Evolutionary conservation across 2,113 vertebrate genomes (phyloP), one percentile per base, ranked within the genome.

Genomic region (Varanus salvator): DNA sequence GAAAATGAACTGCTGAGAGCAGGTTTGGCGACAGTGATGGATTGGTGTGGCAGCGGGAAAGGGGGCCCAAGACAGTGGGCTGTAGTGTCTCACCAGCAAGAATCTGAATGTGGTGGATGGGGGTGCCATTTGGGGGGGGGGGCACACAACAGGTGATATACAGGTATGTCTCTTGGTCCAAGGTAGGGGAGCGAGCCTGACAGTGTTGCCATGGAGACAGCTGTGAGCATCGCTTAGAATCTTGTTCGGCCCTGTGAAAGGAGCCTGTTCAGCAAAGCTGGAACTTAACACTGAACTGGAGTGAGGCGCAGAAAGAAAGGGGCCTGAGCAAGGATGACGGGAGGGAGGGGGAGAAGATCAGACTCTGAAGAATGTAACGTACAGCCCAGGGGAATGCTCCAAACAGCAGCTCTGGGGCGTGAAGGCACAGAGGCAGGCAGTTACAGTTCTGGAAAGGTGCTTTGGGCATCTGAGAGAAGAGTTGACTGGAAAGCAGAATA

Each of bases 171-270:
- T 89, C 11, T 1, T 87, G 80, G 71, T 80, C 83, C 71, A 75
- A 69, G 80, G 57, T 83, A 48, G 2, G 48, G 50, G 78, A 38
- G 76, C 50, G 21, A 77, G 57, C 50, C 64, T 38, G 54, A 14
- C n/a, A 84, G n/a, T 60, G 64, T 76, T 71, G 64, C 80, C 50
- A 69, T 77, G 80, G 80, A 38, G 48, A 87, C 27, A 8, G 80
- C 68, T 77, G 74, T 77, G 76, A 84, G 80, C 60, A 90, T 76
- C 25, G 25, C n/a, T 77, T 83, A 83, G 34, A n/a, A 69, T 87
- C 60, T 81, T 34, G 6, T 27, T 50, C 68, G 21, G 9, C 60
- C 60, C 17, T 74, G 5, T 8, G n/a, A 57, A 60, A 57, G 76
- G 75, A 48, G 19, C 23, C 38, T 8, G 27, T 14, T 4, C 52